Evolutionary conservation across 1,140 invertebrate species (phyloP).

Genomic region (Drosophila serrata): DNA sequence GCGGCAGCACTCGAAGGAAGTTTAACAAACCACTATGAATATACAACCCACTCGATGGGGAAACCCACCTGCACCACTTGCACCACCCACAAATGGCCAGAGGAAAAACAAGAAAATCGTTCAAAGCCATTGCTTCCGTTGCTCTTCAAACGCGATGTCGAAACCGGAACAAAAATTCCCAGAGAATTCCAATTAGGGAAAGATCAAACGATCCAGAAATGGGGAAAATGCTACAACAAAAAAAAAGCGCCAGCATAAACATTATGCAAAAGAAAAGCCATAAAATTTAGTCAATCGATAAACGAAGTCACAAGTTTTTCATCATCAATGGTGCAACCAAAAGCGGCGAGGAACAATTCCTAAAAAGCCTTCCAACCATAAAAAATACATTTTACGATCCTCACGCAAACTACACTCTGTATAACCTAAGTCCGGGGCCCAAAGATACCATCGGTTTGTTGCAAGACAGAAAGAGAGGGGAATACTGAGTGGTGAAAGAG

Average conservation of each 20-base stretch:
- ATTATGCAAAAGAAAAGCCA: slow-evolving; percentile 26
- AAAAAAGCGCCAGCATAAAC: slow-evolving; percentile 27
- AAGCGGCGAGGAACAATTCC: slow-evolving; percentile 32
- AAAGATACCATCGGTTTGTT: slow-evolving; percentile 19
- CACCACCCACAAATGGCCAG: slow-evolving; percentile 32
- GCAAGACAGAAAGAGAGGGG: neutral
- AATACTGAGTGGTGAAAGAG: neutral
- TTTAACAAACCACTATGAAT: slow-evolving; percentile 35
- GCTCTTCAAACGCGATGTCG: slow-evolving; percentile 38
- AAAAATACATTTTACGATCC: slow-evolving; percentile 55
- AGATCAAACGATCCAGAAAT: slow-evolving; percentile 53
- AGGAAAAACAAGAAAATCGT: slow-evolving; percentile 41
- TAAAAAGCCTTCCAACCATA: slow-evolving; percentile 52
- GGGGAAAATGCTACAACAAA: slow-evolving; percentile 18
- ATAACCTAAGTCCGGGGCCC: slow-evolving; percentile 1
- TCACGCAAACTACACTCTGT: slow-evolving; percentile 38
- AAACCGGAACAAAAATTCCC: slow-evolving; percentile 57
- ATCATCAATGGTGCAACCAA: slow-evolving; percentile 42
- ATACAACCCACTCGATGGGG: slow-evolving; percentile 2
- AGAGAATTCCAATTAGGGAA: slow-evolving; percentile 43
- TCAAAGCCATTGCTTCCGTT: slow-evolving; percentile 51
- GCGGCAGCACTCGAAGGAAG: slow-evolving; percentile 47
- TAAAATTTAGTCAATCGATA: slow-evolving; percentile 59
- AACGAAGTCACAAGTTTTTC: slow-evolving; percentile 58
- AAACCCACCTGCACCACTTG: slow-evolving; percentile 15